These are phyloP conservation scores for Peromyscus aztecus DNA, from an alignment of 2,797 vertebrate species.

Conservation along the genomic window DNA sequence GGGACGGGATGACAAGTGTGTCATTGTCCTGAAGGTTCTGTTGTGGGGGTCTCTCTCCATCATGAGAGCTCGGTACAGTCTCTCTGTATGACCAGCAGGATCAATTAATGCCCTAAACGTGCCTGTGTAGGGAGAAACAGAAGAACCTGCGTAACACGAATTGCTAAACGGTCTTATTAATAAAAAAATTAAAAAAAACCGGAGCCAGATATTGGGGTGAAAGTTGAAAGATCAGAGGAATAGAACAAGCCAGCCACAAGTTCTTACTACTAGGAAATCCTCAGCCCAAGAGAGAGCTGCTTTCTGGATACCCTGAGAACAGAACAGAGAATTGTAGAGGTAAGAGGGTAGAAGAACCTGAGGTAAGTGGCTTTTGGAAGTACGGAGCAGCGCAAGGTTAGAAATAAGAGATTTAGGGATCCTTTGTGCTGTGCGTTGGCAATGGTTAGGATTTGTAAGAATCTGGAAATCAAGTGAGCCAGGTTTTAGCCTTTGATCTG, in stretches of 20 bases:
- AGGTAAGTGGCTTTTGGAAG: neutral
- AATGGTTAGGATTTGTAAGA: neutral
- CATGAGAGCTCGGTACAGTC: fast-evolving
- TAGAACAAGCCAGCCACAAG: too few relatives aligned
- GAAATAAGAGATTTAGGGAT: neutral
- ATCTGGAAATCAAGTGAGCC: neutral
- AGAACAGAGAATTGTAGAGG: neutral
- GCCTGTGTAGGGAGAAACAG: neutral
- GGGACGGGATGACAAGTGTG: neutral
- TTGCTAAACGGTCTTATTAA: too few relatives aligned
- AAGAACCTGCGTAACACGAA: neutral
- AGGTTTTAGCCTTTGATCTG: neutral
- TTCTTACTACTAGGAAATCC: too few relatives aligned
- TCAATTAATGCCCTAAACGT: neutral
- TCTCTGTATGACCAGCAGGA: neutral
- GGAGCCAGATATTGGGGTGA: too few relatives aligned
- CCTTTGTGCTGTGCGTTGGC: neutral
- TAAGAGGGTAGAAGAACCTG: neutral
- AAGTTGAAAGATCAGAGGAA: too few relatives aligned
- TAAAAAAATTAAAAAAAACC: too few relatives aligned
- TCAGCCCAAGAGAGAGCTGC: too few relatives aligned
- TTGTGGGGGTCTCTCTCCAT: neutral
- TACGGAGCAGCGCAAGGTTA: neutral
- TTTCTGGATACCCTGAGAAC: neutral
- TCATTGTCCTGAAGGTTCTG: neutral